A percentile compares a stretch with the other conserved stretches of the same genome.
phyloP scores from a whole-genome alignment of 2,888 invertebrate genomes.

The Ophion slaviceki region DNA sequence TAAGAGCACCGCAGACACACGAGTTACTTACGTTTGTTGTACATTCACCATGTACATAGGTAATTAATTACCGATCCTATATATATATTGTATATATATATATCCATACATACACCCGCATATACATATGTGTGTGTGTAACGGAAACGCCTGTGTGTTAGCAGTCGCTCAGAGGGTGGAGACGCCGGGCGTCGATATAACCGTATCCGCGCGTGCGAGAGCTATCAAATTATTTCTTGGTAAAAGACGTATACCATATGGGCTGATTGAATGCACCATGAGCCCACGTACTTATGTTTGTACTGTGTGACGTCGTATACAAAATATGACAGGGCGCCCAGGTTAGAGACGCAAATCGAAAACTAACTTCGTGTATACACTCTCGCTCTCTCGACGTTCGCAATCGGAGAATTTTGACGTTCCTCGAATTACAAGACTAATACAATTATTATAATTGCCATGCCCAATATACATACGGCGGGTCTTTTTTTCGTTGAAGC shows the following conservation, averaged over 20 bases:
- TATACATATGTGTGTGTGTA: too few relatives aligned
- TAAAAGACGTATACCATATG: background rate
- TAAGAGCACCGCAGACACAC: constrained; percentile 61
- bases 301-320: background rate
- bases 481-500: too few relatives aligned
- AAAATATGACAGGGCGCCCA: background rate
- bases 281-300: background rate
- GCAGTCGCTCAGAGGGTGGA: constrained; percentile 12
- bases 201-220: constrained; percentile 3
- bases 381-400: too few relatives aligned
- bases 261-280: constrained; percentile 16
- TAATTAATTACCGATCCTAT: constrained; percentile 65
- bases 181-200: constrained; percentile 10
- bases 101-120: too few relatives aligned
- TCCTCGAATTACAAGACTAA: too few relatives aligned
- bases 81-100: background rate
- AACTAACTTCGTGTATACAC: background rate
- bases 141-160: constrained; percentile 38
- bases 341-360: background rate
- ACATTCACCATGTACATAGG: constrained; percentile 56
- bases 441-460: too few relatives aligned
- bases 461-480: too few relatives aligned
- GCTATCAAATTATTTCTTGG: constrained; percentile 46
- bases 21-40: constrained; percentile 64
- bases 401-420: too few relatives aligned